These are phyloP conservation scores for Potamarius usumacintae DNA, from an alignment of 2,113 vertebrate species.

Conservation along the genomic window DNA sequence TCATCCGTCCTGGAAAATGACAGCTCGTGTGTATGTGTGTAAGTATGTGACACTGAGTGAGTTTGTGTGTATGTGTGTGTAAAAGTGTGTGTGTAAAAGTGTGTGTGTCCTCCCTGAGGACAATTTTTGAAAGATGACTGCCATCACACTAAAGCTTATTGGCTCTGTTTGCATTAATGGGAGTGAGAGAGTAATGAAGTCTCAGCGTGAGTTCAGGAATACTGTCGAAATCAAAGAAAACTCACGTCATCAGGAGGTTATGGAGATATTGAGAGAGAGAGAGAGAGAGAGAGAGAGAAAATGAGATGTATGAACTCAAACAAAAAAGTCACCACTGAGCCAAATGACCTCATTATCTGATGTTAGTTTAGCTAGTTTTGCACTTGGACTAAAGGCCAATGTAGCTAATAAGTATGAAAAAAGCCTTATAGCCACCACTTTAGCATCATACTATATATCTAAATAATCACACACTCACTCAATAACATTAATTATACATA, in stretches of 20 bases:
- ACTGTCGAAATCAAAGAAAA: neutral
- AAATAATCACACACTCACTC: neutral
- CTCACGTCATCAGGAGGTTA: neutral
- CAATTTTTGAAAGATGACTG: conserved; percentile 13
- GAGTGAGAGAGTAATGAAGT: conserved; percentile 28
- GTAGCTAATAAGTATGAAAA: neutral
- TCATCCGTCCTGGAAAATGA: conserved; percentile 32
- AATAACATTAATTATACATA: neutral
- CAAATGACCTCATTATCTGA: neutral
- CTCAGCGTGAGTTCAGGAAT: neutral
- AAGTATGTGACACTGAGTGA: conserved; percentile 1
- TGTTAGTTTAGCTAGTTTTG: neutral
- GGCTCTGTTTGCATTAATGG: conserved; percentile 46
- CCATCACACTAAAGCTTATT: conserved; percentile 22
- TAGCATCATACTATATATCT: neutral
- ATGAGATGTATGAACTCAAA: neutral
- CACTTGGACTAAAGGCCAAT: neutral
- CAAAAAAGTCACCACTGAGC: neutral
- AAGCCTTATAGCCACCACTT: neutral
- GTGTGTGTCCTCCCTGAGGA: conserved; percentile 16
- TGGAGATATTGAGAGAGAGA: neutral
- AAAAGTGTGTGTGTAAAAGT: conserved; percentile 33
- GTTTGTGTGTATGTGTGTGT: conserved; percentile 23
- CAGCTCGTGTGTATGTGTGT: conserved; percentile 32
- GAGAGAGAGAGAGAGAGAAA: neutral